Base-by-base conservation (phyloP, 2,113 vertebrate species). In the Sorex fumeus region DNA sequence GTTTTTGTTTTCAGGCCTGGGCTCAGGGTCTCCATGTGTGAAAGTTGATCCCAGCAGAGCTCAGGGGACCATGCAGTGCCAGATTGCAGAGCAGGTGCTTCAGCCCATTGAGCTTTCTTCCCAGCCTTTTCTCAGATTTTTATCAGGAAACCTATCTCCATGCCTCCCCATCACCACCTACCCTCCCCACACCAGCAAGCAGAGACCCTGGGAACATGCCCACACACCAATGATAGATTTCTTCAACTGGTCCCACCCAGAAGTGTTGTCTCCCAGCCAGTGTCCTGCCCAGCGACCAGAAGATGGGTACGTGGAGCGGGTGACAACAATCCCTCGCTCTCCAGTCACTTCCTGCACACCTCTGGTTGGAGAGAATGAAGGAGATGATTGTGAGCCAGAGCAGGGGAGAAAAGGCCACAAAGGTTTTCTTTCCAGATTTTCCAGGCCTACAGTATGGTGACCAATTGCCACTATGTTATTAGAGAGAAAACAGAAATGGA, bases 271-370 rank as follows among this genome's bases (percentile, higher is more conserved):
- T 21, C 99, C 99, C 1, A 99, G 98, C 99, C 99, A 99, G 96
- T 99, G 99, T n/a, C 99, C 99, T 1, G 96, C 94, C 99, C 99
- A 99, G 84, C 94, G 98, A 4, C 99, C 99, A 53, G 98, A 99
- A 16, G 98, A 97, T 19, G 99, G 99, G 83, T 98, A 99, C 0
- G 99, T 99, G 87, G 99, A 99, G 36, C 99, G 98, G 93, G 94
- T 75, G 83, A 98, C 71, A 77, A 98, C 0, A 0, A 98, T 82
- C 0, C 98, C 98, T 34, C 97, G 97, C 94, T 98, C 76, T 0
- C 85, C 79, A 0, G 97, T 98, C 93, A 71, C 82, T 0, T 2
- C 82, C 12, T 91, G 97, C 84, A 98, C 1, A 8, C 57, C 97
- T 0, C 98, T 98, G 83, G 97, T 94, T 47, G 9, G 34, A 81